Conservation (phyloP, 2,888 invertebrate genomes). For the Tridacna gigas region DNA sequence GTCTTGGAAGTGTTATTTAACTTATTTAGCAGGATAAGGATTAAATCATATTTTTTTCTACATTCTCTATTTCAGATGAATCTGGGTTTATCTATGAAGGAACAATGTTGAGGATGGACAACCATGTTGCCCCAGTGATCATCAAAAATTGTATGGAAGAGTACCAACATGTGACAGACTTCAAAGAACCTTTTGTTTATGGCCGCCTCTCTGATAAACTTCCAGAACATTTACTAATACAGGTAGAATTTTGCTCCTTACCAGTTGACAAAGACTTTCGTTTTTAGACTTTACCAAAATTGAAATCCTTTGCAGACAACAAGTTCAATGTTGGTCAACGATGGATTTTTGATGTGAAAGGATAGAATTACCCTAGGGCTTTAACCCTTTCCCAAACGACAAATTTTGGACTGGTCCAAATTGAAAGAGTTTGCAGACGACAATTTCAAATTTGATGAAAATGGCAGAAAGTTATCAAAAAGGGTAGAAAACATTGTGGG, state of each 20-base stretch:
- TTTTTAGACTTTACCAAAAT: too few species aligned
- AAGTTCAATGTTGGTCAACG: too few species aligned
- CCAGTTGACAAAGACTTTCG: too few species aligned
- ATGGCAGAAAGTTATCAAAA: too few species aligned
- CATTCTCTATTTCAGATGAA: slow-evolving; percentile 32
- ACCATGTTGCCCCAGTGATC: slow-evolving; percentile 83
- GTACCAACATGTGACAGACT: slow-evolving; percentile 80
- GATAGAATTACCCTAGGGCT: too few species aligned
- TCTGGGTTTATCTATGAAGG: slow-evolving; percentile 35
- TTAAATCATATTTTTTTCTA: background rate
- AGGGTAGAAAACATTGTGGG: background rate
- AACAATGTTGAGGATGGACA: slow-evolving; percentile 49
- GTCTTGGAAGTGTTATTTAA: too few species aligned
- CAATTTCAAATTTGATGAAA: too few species aligned
- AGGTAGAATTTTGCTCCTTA: slow-evolving; percentile 66
- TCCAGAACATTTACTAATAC: slow-evolving; percentile 80
- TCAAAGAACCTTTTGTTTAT: slow-evolving; percentile 82
- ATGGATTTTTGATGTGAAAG: too few species aligned
- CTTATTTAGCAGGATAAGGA: too few species aligned
- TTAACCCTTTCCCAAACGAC: background rate
- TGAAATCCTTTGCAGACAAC: background rate
- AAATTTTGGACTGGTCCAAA: too few species aligned
- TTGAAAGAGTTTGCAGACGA: too few species aligned
- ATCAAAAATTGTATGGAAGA: slow-evolving; percentile 83
- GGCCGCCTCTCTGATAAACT: slow-evolving; percentile 79